Conservation (phyloP, 2,797 vertebrate genomes). For the Molossus alvarezi region DNA sequence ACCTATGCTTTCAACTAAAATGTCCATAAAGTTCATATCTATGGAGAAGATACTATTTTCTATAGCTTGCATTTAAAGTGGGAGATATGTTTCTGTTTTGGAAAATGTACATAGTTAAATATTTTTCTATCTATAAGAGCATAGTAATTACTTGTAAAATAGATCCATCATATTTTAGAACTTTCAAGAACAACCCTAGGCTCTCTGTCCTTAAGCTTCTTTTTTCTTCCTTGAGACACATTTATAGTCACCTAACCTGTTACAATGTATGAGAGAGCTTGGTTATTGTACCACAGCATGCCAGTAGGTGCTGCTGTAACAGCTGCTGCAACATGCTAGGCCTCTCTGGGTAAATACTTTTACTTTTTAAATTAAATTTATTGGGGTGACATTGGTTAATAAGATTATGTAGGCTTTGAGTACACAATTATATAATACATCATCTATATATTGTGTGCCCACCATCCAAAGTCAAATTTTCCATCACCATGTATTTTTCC, state of each 20-base stretch:
- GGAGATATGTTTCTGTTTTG: background rate
- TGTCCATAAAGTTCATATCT: slow-evolving; percentile 41
- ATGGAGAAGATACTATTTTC: slow-evolving; percentile 18
- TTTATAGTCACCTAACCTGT: background rate
- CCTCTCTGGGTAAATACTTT: background rate
- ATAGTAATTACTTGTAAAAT: slow-evolving; percentile 41
- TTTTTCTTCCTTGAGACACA: background rate
- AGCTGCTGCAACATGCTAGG: background rate
- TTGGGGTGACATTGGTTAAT: background rate
- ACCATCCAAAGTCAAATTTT: background rate
- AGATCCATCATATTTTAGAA: background rate
- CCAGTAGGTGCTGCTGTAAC: background rate
- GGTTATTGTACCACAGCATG: background rate
- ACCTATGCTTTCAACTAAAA: background rate
- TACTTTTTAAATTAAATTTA: background rate
- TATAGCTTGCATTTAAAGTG: background rate
- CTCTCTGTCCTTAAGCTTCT: background rate
- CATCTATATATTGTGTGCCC: background rate
- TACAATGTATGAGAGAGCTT: background rate
- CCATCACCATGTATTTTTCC: background rate
- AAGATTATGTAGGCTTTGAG: background rate
- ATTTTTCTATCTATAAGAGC: slow-evolving; percentile 24
- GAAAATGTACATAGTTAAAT: background rate
- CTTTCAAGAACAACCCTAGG: background rate
- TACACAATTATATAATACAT: background rate